Evolutionary conservation across 2,113 vertebrate species (phyloP), one percentile per base, ranked within the genome.

Genomic region (Petroica traversi): DNA sequence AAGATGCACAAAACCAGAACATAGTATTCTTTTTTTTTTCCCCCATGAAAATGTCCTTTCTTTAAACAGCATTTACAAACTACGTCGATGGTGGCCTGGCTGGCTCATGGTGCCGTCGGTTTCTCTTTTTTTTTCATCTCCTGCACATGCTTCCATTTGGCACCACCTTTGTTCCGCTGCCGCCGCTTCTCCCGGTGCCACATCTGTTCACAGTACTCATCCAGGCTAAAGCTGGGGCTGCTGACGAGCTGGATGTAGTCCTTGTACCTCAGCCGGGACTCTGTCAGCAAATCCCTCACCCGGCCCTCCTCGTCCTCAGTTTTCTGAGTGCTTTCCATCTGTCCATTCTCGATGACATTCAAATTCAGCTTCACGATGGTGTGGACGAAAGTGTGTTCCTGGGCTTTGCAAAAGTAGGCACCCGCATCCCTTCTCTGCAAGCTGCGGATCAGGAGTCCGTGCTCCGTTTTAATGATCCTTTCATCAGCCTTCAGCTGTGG

Each of bases 91-190:
- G 92, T 78, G 36, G 96, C 66, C 54, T 92, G 89, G 36, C 95
- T 72, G 91, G 89, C 54, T 97, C 97, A 45, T 99, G 99, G 94
- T 99, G 99, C 63, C 99, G 97, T 88, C 99, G 97, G 91, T 99
- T 99, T 82, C 99, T 96, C 92, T 97, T 99, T 97, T 99, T 99
- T 99, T 97, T 99, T 99, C 94, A 99, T 98, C 95, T 99, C 99
- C 96, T 99, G 99, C 58, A 99, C 97, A 66, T 99, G 99, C 95
- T 99, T 99, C 99, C 99, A 99, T 82, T 99, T 99, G 22, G 98
- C 97, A 89, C 97, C 72, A 14, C 97, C 97, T 97, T 98, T 98
- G 96, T 97, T 98, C 84, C 98, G 79, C 96, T 96, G 96, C 84
- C 97, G 98, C 19, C 98, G 98, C 95, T 98, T 99, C 97, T 99